These are phyloP conservation scores for Xanthia icteritia DNA, from an alignment of 2,888 invertebrate genomes.

Conservation along the genomic window DNA sequence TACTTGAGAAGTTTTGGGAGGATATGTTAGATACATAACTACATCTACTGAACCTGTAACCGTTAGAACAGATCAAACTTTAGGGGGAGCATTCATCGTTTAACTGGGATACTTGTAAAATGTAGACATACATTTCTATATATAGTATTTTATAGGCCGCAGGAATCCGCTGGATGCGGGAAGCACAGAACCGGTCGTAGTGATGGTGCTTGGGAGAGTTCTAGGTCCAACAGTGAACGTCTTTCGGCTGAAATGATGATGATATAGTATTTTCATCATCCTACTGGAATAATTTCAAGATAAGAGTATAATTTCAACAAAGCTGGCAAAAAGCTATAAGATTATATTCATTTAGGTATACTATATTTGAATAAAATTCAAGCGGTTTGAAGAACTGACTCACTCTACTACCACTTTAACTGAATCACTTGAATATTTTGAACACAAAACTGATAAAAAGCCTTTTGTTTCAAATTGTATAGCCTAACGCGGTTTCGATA, in stretches of 20 bases:
- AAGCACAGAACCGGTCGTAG: no score
- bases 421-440: conserved; percentile 44
- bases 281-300: background rate
- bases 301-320: background rate
- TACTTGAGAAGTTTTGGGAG: background rate
- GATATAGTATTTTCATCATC: background rate
- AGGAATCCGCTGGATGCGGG: no score
- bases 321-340: background rate
- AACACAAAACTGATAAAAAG: conserved; percentile 37
- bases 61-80: background rate
- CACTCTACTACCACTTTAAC: conserved; percentile 4
- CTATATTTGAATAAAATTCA: no score
- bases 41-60: no score
- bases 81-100: no score
- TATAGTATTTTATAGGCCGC: no score
- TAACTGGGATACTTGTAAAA: background rate
- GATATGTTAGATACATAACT: background rate
- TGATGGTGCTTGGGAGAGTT: no score
- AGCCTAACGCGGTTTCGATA: conserved; percentile 34
- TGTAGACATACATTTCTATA: background rate
- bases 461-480: conserved; percentile 54
- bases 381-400: conserved; percentile 21
- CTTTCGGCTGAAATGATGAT: no score
- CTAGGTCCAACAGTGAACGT: no score
- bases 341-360: background rate